A percentile compares a stretch with the other conserved stretches of the same genome.
phyloP scores from a whole-genome alignment of 2,888 invertebrate species.

The Lamproptera curius region DNA sequence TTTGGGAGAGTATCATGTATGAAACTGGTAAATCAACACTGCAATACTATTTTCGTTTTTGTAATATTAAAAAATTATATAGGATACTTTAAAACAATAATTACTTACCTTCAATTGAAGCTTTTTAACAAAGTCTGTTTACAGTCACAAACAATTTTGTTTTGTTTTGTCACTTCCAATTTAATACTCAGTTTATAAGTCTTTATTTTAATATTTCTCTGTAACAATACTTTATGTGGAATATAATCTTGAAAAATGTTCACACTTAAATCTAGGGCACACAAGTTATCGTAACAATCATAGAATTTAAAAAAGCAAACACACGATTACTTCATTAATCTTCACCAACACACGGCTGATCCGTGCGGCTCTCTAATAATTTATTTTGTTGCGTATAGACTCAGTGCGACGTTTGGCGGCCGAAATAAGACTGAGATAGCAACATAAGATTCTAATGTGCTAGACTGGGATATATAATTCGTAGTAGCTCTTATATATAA shows the following conservation, averaged over 20 bases:
- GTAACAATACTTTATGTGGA: background rate
- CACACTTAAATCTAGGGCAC: conserved; percentile 5
- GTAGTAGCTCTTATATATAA: background rate
- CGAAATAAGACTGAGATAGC: background rate
- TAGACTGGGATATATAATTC: background rate
- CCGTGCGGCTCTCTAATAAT: conserved; percentile 43
- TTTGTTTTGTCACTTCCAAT: conserved; percentile 16
- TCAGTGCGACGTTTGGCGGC: background rate
- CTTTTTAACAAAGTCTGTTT: conserved; percentile 3
- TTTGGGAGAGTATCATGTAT: no score
- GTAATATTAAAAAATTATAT: no score
- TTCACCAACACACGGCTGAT: conserved; percentile 46
- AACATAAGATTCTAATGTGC: background rate
- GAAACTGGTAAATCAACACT: no score
- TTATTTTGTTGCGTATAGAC: conserved; percentile 38
- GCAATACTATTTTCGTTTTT: no score
- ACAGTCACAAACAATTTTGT: conserved; percentile 6
- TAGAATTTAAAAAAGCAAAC: conserved; percentile 40
- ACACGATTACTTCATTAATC: conserved; percentile 54
- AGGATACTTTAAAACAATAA: no score
- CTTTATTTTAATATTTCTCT: no score
- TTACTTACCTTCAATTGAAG: conserved; percentile 15
- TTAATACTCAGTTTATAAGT: no score
- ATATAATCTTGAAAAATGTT: conserved; percentile 1
- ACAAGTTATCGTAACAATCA: conserved; percentile 21